Evolutionary conservation across 2,888 invertebrate genomes (phyloP), one percentile per base, ranked within the genome.

Genomic region (Bellardia bayeri): DNA sequence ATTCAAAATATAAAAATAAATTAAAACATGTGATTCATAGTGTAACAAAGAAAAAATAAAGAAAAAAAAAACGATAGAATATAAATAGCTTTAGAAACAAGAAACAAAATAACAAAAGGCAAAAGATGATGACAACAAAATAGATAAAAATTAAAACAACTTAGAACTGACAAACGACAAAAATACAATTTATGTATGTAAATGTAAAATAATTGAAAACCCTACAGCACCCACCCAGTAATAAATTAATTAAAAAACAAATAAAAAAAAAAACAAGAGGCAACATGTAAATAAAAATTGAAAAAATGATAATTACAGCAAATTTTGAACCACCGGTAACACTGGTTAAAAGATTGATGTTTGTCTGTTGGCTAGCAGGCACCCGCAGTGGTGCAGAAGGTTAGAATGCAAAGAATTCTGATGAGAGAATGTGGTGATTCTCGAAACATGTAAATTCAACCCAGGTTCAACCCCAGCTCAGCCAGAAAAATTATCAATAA

Each of bases 21-120:
- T 68, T n/a, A 33, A n/a, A 61, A 72, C 56, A 33, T 68, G 61
- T 86, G 82, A 82, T 74, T 86, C 86, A 86, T 82, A n/a, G 14
- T 13, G 37, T 37, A 8, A 75, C 61, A 82, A 37, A 23, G 13
- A 63, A 40, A 45, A 30, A 11, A 7, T 68, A 7, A 42, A 16
- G 11, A 74, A 42, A 30, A 63, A 30, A 63, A 23, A 66, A 30
- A 42, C 49, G 16, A 64, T 66, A 42, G 5, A 54, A 54, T 45
- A 7, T 33, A 63, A 49, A 49, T 14, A 5, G 11, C 54, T 42
- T 72, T 42, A 68, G 23, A 49, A 11, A 45, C 68, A 23, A 45
- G n/a, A 56, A n/a, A 11, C 6, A n/a, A 23, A 45, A 13, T 13
- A 11, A 30, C 37, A 40, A 71, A 61, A 14, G 16, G 13, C n/a